Conservation (phyloP, 2,797 vertebrate genomes). For the Acrossocheilus fasciatus region DNA sequence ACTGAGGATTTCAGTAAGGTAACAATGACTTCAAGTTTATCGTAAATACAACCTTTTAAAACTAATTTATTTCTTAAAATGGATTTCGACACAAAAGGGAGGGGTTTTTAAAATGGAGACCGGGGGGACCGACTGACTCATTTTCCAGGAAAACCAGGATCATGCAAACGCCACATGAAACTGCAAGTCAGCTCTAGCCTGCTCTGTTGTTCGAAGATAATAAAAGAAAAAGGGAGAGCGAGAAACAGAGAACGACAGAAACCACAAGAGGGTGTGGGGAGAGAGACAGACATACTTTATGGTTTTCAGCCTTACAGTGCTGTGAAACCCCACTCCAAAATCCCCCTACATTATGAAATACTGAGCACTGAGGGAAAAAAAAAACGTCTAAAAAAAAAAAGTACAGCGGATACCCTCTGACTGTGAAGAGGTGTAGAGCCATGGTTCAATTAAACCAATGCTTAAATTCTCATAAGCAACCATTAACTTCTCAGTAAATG, state of each 20-base stretch:
- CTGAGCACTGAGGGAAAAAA: neutral
- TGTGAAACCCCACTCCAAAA: conserved; percentile 54
- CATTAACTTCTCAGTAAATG: conserved; percentile 12
- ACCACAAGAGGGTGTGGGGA: conserved; percentile 47
- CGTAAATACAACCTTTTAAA: neutral
- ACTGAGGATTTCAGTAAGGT: neutral
- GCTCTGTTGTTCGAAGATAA: conserved; percentile 42
- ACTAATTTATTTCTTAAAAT: neutral
- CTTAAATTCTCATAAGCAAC: conserved; percentile 18
- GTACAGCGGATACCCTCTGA: conserved; percentile 32
- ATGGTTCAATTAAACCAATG: conserved; percentile 34
- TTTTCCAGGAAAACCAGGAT: conserved; percentile 50
- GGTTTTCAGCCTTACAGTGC: conserved; percentile 35
- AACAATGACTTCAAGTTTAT: neutral
- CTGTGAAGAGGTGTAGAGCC: neutral
- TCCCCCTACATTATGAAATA: conserved; percentile 38
- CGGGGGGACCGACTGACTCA: neutral
- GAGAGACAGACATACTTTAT: conserved; percentile 28
- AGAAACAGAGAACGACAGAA: conserved; percentile 19
- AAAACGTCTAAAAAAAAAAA: neutral
- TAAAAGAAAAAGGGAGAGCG: conserved; percentile 27
- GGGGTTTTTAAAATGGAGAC: conserved; percentile 24
- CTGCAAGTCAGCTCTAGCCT: conserved; percentile 41
- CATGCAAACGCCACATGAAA: conserved; percentile 48
- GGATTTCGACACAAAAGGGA: neutral